Evolutionary conservation across 2,888 invertebrate genomes (phyloP), one percentile per base, ranked within the genome.

Genomic region (Masnerella sp.): DNA sequence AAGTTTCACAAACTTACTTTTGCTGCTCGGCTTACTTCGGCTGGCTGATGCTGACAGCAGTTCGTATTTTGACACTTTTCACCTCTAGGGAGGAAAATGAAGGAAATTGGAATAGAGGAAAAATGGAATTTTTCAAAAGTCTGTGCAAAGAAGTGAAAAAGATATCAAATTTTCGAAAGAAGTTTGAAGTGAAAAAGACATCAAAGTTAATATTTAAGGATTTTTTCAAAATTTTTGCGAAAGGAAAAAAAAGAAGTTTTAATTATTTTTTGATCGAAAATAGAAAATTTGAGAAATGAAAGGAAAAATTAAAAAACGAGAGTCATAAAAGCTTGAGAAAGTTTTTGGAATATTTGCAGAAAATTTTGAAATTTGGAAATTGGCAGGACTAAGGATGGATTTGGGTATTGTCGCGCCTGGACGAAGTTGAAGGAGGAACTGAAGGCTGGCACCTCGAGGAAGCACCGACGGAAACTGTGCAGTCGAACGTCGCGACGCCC

Each of bases 381-480:
- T 32, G n/a, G 2, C 4, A 32, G 11, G 32, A n/a, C 4, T 32
- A 32, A 32, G n/a, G 11, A 14, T 38, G 25, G 14, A 28, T 28
- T n/a, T 25, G 12, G 25, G 25, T 47, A 40, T 70, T 75, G 77
- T 77, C 81, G 79, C 80, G 79, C 67, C 79, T 76, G 81, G 82
- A 78, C 81, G 83, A 79, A 79, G 81, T 81, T 81, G 81, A 80
- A 80, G 81, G 77, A 82, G 81, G 82, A 82, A 81, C 77, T 78
- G 80, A 81, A 80, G 78, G 79, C 83, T 83, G 80, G 82, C 83
- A 83, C 83, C 84, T 85, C 84, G 83, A 84, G 81, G 82, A 84
- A 83, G 81, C 84, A 84, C 84, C 84, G 82, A 83, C 84, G 84
- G 79, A 85, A 85, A 86, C 86, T 86, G 86, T 84, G 83, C 84